Evolutionary conservation across 2,888 invertebrate species (phyloP).

Genomic region (Agriotes lineatus): DNA sequence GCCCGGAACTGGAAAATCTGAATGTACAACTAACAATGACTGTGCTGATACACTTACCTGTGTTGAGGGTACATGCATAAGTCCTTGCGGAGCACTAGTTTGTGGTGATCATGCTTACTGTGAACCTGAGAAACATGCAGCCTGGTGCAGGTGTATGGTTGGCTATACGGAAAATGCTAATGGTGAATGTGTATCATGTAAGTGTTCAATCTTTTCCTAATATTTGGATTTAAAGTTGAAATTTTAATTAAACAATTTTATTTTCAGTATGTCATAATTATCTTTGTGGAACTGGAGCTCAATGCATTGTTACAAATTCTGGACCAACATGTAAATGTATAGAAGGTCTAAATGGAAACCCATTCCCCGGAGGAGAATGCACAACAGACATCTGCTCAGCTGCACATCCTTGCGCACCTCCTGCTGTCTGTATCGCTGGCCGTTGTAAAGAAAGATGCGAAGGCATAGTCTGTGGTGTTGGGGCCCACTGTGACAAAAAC

Average conservation of each 20-base stretch:
- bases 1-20: constrained; percentile 71
- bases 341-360: constrained; percentile 89
- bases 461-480: constrained; percentile 87
- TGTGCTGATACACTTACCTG: constrained; percentile 87
- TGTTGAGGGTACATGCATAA: constrained; percentile 81
- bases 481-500: constrained; percentile 85
- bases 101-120: constrained; percentile 90
- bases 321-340: constrained; percentile 92
- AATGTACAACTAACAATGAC: constrained; percentile 80
- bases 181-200: constrained; percentile 87
- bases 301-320: constrained; percentile 85
- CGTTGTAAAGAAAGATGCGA: constrained; percentile 92
- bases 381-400: constrained; percentile 85
- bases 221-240: background rate
- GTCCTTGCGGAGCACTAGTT: constrained; percentile 82
- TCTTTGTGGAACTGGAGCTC: constrained; percentile 85
- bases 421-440: constrained; percentile 86
- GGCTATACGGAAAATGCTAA: constrained; percentile 84
- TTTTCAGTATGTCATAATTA: constrained; percentile 79
- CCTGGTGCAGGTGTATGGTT: constrained; percentile 88
- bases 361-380: constrained; percentile 91
- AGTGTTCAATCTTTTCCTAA: constrained; percentile 57
- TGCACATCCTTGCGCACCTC: constrained; percentile 80
- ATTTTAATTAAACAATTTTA: constrained; percentile 53
- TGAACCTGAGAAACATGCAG: constrained; percentile 88